phyloP scores from a whole-genome alignment of 2,888 invertebrate genomes.

The Caenorhabditis sp. region DNA sequence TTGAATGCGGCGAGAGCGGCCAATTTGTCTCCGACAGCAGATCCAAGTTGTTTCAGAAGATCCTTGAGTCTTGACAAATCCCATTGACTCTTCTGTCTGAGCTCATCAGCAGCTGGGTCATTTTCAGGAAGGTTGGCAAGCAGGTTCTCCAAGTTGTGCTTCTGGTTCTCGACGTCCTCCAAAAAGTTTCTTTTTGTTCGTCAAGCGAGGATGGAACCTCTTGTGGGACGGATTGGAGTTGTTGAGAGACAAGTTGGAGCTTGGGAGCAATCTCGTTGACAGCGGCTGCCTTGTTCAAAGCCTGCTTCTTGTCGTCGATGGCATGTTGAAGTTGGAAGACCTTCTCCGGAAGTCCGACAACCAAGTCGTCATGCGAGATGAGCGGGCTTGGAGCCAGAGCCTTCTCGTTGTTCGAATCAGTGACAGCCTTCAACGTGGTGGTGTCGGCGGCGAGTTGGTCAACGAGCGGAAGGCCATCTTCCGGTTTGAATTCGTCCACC shows the following conservation, averaged over 20 bases:
- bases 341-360: constrained; percentile 44
- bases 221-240: constrained; percentile 56
- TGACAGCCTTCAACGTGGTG: constrained; percentile 29
- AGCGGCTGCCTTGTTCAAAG: constrained; percentile 52
- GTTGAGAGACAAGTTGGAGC: constrained; percentile 55
- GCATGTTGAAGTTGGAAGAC: constrained; percentile 41
- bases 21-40: constrained; percentile 66
- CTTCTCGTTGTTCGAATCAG: constrained; percentile 49
- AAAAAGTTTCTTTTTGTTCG: constrained; percentile 61
- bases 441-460: constrained; percentile 50
- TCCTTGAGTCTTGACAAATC: constrained; percentile 66
- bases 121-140: constrained; percentile 58
- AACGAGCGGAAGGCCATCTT: constrained; percentile 47
- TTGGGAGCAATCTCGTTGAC: constrained; percentile 59
- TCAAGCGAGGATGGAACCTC: constrained; percentile 52
- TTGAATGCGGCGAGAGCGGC: constrained; percentile 68
- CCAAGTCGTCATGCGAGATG: constrained; percentile 48
- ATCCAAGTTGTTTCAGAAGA: constrained; percentile 59
- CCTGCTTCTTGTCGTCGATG: constrained; percentile 51
- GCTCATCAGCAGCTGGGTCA: constrained; percentile 59
- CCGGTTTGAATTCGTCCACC: constrained; percentile 47
- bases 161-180: constrained; percentile 61
- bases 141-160: constrained; percentile 60
- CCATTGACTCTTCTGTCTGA: constrained; percentile 63
- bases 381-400: constrained; percentile 34